phyloP scores from a whole-genome alignment of 2,797 vertebrate species.

The Arnoldichthys spilopterus region DNA sequence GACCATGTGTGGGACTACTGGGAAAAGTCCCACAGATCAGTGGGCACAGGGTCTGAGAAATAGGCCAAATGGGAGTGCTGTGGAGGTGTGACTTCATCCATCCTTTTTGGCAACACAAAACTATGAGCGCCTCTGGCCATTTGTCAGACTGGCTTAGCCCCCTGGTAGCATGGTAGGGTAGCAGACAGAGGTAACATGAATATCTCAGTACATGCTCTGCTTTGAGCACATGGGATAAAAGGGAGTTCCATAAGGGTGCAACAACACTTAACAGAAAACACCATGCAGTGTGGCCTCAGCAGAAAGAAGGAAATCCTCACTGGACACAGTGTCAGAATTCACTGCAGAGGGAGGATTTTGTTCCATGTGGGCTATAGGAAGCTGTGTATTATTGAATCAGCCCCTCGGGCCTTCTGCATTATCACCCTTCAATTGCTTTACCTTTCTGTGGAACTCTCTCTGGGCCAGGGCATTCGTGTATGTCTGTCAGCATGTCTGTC shows the following conservation, averaged over 20 bases:
- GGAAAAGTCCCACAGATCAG: not conserved
- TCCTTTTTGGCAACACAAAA: slow-evolving; percentile 5
- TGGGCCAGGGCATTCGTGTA: not conserved
- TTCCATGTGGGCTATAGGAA: slow-evolving; percentile 24
- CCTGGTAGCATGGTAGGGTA: slow-evolving; percentile 3
- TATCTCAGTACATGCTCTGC: not conserved
- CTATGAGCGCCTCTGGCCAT: slow-evolving; percentile 24
- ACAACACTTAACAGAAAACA: slow-evolving; percentile 5
- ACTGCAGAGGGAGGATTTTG: not conserved
- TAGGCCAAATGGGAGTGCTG: not conserved
- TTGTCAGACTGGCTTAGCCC: slow-evolving; percentile 2
- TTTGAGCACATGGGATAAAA: slow-evolving; percentile 27
- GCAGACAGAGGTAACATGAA: slow-evolving; percentile 1
- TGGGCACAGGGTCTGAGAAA: not conserved
- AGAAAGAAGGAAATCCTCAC: slow-evolving; percentile 13
- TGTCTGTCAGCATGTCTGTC: not conserved
- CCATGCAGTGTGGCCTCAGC: not conserved
- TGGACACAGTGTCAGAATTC: slow-evolving; percentile 1
- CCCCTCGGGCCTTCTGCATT: slow-evolving; percentile 2
- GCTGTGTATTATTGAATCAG: slow-evolving; percentile 12
- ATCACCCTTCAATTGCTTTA: not conserved
- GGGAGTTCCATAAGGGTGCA: slow-evolving; percentile 11
- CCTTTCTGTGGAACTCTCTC: slow-evolving; percentile 16
- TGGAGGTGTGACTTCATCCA: slow-evolving; percentile 8
- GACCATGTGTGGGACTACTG: not conserved